These are phyloP conservation scores for Urocitellus parryii DNA, from an alignment of 2,113 vertebrate genomes.

Conservation along the genomic window DNA sequence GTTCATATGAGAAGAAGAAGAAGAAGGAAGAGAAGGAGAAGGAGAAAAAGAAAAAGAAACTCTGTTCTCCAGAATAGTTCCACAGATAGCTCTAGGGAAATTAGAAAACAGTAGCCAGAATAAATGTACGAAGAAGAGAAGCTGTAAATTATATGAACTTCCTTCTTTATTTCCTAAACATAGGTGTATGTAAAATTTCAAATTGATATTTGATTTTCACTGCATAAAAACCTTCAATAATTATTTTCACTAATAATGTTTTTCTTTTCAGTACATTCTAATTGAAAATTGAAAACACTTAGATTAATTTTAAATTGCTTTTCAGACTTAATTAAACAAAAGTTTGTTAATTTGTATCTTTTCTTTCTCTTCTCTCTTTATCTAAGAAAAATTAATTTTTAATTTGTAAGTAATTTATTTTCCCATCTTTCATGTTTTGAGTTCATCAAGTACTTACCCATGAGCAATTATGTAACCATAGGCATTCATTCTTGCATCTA, in stretches of 20 bases:
- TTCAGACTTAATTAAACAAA: not conserved
- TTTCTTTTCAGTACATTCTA: not conserved
- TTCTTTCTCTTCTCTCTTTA: not conserved
- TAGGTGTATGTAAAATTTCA: not conserved
- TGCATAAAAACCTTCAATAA: not conserved
- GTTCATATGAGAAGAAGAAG: not conserved
- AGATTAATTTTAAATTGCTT: not conserved
- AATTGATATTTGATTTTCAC: not conserved
- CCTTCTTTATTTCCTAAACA: not conserved
- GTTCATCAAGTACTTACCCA: not conserved
- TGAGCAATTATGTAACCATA: not conserved
- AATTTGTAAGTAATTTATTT: not conserved
- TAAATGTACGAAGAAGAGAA: not conserved
- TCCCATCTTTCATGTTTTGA: not conserved
- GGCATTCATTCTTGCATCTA: not conserved
- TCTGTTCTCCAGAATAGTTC: not conserved
- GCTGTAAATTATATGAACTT: not conserved
- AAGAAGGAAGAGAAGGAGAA: too few relatives aligned
- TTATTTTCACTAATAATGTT: not conserved
- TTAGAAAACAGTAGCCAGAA: not conserved
- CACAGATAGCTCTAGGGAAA: not conserved
- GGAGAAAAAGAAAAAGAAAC: not conserved
- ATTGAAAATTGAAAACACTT: not conserved
- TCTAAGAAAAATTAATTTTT: not conserved
- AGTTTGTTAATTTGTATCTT: not conserved